Base-by-base conservation (phyloP, 2,797 vertebrate genomes). In the Muscicapa comitata region DNA sequence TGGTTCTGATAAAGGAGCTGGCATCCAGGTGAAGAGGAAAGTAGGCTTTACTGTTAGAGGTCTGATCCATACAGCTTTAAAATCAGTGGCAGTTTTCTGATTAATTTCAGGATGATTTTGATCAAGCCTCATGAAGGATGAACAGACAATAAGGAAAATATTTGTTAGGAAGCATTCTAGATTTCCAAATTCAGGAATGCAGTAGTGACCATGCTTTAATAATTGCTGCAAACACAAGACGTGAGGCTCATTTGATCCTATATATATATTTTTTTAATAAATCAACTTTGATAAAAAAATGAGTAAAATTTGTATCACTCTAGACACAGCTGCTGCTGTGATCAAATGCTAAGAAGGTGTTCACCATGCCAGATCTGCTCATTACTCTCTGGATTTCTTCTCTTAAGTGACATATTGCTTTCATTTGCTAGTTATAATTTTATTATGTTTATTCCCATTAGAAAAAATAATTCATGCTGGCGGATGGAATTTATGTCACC, bases 381-480 rank as follows among this genome's bases (percentile, higher is more conserved):
- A 13, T 45, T 37, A 11, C 8, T 37, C 19, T 59, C 42, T 63
- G 6, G 1, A 50, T 75, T 58, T 70, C 31, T 59, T 74, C 37
- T 84, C 21, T 66, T 71, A 70, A 67, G 17, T 47, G 77, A 66
- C 62, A 59, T 12, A 38, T 38, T 80, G 12, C 7, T 65, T 88
- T 92, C 6, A 21, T 65, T 73, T 71, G 48, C 62, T 66, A 11
- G 10, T 70, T 54, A 33, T 67, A 79, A 19, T 12, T 43, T 74
- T 82, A 37, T 74, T 47, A 40, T 35, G 4, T 90, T 88, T 88
- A 38, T 87, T 93, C 8, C 47, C 3, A 37, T 62, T 73, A 98
- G 97, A 94, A 79, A 58, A 91, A 97, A 95, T 50, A 72, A 83
- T 80, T 96, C 96, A 8, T 97, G 97, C 43, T 98, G 97, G 98